Evolutionary conservation across 2,113 vertebrate species (phyloP).

Genomic region (Gallinago media): DNA sequence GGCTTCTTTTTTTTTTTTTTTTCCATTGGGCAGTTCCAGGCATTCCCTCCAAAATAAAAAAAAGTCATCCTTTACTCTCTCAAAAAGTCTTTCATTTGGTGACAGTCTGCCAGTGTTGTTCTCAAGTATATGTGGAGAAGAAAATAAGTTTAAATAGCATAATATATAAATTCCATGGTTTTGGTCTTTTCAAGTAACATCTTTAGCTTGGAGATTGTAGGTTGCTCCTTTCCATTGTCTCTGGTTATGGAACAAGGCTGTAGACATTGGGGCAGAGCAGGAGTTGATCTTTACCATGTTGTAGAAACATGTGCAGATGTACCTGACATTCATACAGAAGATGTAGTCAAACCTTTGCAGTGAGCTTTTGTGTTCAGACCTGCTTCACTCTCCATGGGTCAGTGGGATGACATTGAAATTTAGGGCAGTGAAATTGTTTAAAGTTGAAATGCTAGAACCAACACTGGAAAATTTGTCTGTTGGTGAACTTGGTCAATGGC

Average conservation of each 20-base stretch:
- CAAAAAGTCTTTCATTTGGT: neutral
- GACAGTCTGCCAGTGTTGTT: neutral
- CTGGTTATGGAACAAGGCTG: neutral
- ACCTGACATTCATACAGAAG: neutral
- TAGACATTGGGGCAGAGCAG: neutral
- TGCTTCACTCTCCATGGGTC: neutral
- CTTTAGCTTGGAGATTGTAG: neutral
- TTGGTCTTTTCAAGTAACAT: neutral
- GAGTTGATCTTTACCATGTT: neutral
- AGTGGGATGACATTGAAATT: neutral
- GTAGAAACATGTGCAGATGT: neutral
- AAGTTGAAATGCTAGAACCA: neutral
- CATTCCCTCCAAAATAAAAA: neutral
- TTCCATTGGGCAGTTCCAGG: neutral
- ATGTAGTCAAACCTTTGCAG: neutral
- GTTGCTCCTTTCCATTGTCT: neutral
- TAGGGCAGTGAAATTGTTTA: neutral
- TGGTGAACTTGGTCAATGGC: neutral
- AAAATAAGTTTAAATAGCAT: neutral
- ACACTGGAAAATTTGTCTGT: neutral
- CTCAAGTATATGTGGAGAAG: neutral
- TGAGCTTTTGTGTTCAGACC: neutral
- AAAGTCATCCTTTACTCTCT: neutral
- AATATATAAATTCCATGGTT: neutral
- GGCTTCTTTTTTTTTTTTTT: neutral